These are phyloP conservation scores for Galeopsomyia nigrocyanea DNA, from an alignment of 2,888 invertebrate genomes.

Conservation along the genomic window DNA sequence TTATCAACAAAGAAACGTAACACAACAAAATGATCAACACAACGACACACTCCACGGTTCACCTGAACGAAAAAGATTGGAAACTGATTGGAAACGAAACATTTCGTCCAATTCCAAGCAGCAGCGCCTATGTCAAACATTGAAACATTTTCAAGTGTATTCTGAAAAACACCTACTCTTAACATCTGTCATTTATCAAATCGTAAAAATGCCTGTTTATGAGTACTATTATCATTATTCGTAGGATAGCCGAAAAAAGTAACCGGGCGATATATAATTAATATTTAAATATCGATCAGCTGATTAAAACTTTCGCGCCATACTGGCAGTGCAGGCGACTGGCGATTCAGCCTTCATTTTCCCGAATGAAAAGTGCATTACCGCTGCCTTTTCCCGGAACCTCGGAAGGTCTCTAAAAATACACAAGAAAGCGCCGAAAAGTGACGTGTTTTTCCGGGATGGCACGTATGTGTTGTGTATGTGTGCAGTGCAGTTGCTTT, in stretches of 20 bases:
- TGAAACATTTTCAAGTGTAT: too few species aligned
- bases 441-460: constrained; percentile 15
- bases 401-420: constrained; percentile 7
- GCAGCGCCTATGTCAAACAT: constrained; percentile 13
- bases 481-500: not conserved
- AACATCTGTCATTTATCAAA: too few species aligned
- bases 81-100: constrained; percentile 11
- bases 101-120: not conserved
- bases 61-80: constrained; percentile 22
- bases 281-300: too few species aligned
- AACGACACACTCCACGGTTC: constrained; percentile 4
- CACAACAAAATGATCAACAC: constrained; percentile 27
- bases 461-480: too few species aligned
- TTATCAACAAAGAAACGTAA: constrained; percentile 14
- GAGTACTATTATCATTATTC: too few species aligned
- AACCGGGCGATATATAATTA: not conserved
- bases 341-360: too few species aligned
- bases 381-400: too few species aligned
- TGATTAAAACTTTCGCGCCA: too few species aligned
- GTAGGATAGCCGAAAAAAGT: not conserved
- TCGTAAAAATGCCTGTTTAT: too few species aligned
- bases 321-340: too few species aligned
- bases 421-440: constrained; percentile 8
- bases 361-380: too few species aligned
- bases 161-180: too few species aligned